Evolutionary conservation across 2,113 vertebrate species (phyloP).

Genomic region (Chrysochloris asiatica): DNA sequence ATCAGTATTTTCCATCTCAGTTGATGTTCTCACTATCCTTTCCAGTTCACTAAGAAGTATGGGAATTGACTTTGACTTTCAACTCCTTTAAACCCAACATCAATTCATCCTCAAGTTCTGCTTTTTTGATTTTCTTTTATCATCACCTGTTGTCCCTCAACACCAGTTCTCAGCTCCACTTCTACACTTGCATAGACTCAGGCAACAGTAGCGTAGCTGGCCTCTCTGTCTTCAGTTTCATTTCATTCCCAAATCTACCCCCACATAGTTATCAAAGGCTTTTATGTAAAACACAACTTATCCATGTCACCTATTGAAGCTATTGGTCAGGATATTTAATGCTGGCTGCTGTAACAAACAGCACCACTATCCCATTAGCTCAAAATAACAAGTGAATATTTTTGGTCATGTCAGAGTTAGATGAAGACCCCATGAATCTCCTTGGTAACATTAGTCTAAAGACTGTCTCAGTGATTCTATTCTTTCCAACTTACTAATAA

Average conservation of each 20-base stretch:
- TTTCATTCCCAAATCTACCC: background rate
- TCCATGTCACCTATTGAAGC: background rate
- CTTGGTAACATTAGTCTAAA: background rate
- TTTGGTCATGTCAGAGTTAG: background rate
- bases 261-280: background rate
- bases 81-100: background rate
- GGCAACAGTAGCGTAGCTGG: background rate
- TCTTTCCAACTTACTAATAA: background rate
- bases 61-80: background rate
- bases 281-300: background rate
- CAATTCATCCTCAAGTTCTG: background rate
- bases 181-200: background rate
- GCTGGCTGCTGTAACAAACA: background rate
- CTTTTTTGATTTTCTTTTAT: background rate
- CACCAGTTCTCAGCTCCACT: background rate
- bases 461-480: background rate
- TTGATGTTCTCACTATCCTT: background rate
- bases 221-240: background rate
- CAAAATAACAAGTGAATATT: background rate
- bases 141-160: background rate
- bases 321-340: background rate
- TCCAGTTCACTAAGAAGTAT: background rate
- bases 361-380: background rate
- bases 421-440: no score
- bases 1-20: background rate